A percentile compares a stretch with the other conserved stretches of the same genome.
phyloP scores from a whole-genome alignment of 2,888 invertebrate genomes.

The Heliconius erato region DNA sequence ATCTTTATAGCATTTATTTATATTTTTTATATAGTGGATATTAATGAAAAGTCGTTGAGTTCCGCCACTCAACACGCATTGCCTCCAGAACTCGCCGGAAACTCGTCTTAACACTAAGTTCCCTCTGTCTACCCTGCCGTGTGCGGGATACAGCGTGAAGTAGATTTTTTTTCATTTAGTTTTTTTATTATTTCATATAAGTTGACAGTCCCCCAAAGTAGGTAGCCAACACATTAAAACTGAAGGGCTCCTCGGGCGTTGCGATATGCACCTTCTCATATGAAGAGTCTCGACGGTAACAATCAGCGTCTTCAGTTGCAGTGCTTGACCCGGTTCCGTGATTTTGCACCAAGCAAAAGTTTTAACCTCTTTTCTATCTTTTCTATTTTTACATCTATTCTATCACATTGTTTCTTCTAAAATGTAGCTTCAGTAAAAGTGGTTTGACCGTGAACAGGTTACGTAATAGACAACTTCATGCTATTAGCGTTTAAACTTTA shows the following conservation, averaged over 20 bases:
- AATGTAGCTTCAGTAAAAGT: slow-evolving; percentile 16
- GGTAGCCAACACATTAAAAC: slow-evolving; percentile 28
- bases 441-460: slow-evolving; percentile 23
- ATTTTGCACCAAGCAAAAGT: slow-evolving; percentile 24
- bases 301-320: slow-evolving; percentile 48
- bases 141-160: no score
- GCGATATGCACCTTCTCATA: slow-evolving; percentile 32
- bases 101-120: no score
- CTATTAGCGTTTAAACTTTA: background rate
- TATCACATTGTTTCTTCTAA: slow-evolving; percentile 28
- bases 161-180: background rate
- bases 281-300: slow-evolving; percentile 44
- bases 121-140: no score
- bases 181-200: background rate
- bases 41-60: no score
- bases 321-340: slow-evolving; percentile 49
- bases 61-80: no score
- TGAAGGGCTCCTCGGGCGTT: slow-evolving; percentile 24
- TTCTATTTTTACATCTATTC: slow-evolving; percentile 34
- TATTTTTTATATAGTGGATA: no score
- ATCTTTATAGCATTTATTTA: no score
- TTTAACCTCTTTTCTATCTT: slow-evolving; percentile 29
- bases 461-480: background rate
- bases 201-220: background rate
- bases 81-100: no score